Percentiles rank a stretch among this genome's conserved stretches.
Evolutionary conservation across 2,888 invertebrate genomes (phyloP).

Genomic region (Ptychoptera contaminata): DNA sequence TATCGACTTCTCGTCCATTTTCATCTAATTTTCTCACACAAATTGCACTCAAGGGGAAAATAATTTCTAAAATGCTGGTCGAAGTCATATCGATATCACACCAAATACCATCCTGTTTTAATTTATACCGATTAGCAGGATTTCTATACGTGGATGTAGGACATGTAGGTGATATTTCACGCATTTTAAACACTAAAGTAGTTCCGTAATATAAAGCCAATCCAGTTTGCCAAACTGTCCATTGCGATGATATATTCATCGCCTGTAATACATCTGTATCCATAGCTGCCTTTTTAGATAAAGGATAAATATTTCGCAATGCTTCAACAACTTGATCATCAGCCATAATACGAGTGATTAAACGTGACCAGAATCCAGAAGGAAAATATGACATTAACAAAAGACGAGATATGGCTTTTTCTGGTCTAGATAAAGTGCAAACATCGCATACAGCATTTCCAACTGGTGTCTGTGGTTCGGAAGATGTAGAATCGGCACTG

Average conservation of each 20-base stretch:
- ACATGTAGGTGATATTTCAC: conserved; percentile 53
- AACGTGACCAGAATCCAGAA: conserved; percentile 92
- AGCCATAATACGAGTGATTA: conserved; percentile 81
- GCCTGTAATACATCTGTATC: conserved; percentile 1
- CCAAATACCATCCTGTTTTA: conserved; percentile 78
- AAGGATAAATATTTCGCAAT: conserved; percentile 52
- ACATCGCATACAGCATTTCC: conserved; percentile 19
- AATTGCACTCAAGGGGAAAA: conserved; percentile 45
- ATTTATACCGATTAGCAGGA: conserved; percentile 42
- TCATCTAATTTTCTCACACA: conserved; percentile 4
- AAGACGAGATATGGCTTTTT: conserved; percentile 51
- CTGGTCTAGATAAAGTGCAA: conserved; percentile 32
- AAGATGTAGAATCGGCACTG: background rate
- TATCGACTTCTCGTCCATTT: conserved; percentile 4
- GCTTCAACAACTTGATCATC: conserved; percentile 73
- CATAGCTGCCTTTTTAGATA: conserved; percentile 46
- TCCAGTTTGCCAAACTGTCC: conserved; percentile 91
- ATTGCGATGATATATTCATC: conserved; percentile 60
- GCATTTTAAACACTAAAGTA: conserved; percentile 64
- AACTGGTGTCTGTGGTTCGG: background rate
- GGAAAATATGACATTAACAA: conserved; percentile 95
- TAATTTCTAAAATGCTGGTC: conserved; percentile 73
- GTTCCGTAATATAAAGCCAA: conserved; percentile 71
- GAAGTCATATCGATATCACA: conserved; percentile 62
- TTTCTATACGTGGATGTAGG: conserved; percentile 36